Conservation (phyloP, 2,113 vertebrate species). For the Brevimyrus niger region DNA sequence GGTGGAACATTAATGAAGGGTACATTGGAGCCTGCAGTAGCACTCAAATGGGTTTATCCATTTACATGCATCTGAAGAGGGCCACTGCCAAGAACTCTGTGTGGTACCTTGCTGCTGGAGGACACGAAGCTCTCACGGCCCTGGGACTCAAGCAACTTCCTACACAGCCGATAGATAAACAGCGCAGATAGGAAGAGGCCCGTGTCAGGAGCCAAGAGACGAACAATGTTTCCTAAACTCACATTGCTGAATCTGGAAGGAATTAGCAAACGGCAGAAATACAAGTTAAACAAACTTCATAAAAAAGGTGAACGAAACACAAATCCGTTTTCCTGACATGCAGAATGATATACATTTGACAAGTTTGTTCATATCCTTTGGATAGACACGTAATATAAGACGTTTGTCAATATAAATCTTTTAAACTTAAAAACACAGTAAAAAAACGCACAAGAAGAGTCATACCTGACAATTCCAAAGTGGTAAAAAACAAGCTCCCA, state of each 20-base stretch:
- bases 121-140: slow-evolving; percentile 34
- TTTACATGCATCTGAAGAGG: not conserved
- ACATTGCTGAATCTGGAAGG: slow-evolving; percentile 60
- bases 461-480: slow-evolving; percentile 62
- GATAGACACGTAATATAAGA: not conserved
- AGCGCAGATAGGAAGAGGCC: slow-evolving; percentile 47
- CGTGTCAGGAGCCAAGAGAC: slow-evolving; percentile 57
- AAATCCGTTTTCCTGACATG: not conserved
- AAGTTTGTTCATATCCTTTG: not conserved
- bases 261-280: not conserved
- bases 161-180: slow-evolving; percentile 47
- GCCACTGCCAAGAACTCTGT: not conserved
- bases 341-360: not conserved
- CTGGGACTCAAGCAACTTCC: slow-evolving; percentile 40
- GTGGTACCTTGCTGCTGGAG: slow-evolving; percentile 44
- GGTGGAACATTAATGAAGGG: not conserved
- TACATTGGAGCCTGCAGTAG: not conserved
- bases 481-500: slow-evolving; percentile 60
- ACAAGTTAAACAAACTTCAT: not conserved
- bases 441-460: not conserved
- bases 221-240: slow-evolving; percentile 48
- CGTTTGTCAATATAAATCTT: not conserved
- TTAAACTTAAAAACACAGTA: too few species aligned
- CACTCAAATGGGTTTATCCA: not conserved
- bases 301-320: not conserved